These are phyloP conservation scores for Stegostoma tigrinum DNA, from an alignment of 2,113 vertebrate species.

Conservation along the genomic window DNA sequence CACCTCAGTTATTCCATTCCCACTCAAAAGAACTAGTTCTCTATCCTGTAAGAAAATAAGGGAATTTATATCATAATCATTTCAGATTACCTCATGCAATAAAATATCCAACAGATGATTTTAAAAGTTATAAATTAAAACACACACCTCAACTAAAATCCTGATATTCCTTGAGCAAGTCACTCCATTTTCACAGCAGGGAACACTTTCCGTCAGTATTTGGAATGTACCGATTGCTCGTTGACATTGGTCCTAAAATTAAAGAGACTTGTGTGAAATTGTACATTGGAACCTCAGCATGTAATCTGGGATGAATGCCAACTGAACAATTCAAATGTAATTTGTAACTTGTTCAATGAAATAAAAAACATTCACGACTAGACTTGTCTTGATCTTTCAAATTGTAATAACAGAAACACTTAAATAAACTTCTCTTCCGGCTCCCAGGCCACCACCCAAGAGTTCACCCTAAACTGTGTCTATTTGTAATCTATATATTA, in stretches of 20 bases:
- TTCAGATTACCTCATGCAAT: neutral
- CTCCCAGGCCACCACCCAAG: neutral
- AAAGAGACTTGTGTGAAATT: neutral
- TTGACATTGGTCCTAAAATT: neutral
- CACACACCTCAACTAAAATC: neutral
- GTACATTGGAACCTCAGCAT: neutral
- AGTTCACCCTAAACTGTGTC: neutral
- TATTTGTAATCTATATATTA: neutral
- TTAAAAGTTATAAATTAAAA: neutral
- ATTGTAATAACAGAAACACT: neutral
- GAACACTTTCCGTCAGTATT: constrained; percentile 7
- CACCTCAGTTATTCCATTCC: neutral
- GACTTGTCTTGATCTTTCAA: neutral
- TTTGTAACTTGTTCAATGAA: neutral
- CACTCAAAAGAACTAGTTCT: neutral
- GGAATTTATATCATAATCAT: neutral
- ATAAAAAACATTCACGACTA: neutral
- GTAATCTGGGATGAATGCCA: neutral
- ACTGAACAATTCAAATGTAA: neutral
- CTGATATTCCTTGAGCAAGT: constrained; percentile 26
- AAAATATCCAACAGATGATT: neutral
- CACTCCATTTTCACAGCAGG: constrained; percentile 37
- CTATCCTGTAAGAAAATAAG: neutral
- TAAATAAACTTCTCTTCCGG: neutral
- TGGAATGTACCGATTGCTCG: constrained; percentile 10